Base-by-base conservation (phyloP, 2,888 invertebrate genomes). In the Patella caerulea region DNA sequence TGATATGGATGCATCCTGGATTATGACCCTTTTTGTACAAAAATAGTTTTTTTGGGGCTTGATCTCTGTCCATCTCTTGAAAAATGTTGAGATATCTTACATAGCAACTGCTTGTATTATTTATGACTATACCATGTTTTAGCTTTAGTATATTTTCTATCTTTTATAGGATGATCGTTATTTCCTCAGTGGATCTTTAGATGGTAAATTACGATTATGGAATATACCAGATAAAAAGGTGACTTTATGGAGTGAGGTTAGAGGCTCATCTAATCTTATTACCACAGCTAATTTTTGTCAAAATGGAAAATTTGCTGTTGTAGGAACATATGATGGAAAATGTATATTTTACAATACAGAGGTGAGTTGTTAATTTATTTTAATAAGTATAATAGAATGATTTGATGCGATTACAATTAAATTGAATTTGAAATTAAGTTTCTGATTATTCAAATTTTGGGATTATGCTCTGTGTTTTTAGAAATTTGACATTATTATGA, bases 141-240 rank as follows among this genome's bases (percentile, higher is more conserved):
- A 54, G 11, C 12, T 53, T 73, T 53, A 17, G 45, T n/a, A 55
- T 17, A 17, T 14, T 73, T 74, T 7, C 15, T 17, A 59, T 65
- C 77, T 75, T 79, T 85, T 87, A 17, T 84, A 93, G 93, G 94
- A 94, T 90, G 94, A 94, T 87, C 90, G 94, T n/a, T 94, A 98
- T 92, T 99, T 99, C 92, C 93, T 99, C 56, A 98, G 98, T 79
- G 99, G 99, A 19, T 98, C 98, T 29, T 93, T 99, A 72, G 99
- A 99, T 92, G 99, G 99, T 2, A 99, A 99, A 92, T 93, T 99
- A 74, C 93, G 99, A n/a, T 93, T 99, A 11, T 99, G 99, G 99
- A 98, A 99, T 92, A 99, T 99, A 90, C 98, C 99, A 0, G 99
- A 99, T 91, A 99, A 99, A 91, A 98, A 98, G 92, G 98, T 99